These are phyloP conservation scores for Caenorhabditis zanzibari DNA, from an alignment of 2,888 invertebrate genomes.

Conservation along the genomic window DNA sequence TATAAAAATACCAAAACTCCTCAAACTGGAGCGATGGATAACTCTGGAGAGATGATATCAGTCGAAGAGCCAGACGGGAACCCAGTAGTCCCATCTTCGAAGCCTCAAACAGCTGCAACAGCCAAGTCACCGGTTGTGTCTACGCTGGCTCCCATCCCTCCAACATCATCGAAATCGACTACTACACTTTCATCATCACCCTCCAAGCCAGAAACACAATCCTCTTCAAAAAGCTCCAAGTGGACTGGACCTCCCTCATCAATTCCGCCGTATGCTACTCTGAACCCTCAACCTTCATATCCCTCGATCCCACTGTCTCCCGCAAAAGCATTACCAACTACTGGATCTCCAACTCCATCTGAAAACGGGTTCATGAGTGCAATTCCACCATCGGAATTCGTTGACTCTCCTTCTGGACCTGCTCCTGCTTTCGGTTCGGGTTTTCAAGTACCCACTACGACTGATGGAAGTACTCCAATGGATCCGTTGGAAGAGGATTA, in stretches of 20 bases:
- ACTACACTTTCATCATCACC: not conserved
- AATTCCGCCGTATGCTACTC: not conserved
- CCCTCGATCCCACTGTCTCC: constrained; percentile 4
- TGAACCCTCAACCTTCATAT: not conserved
- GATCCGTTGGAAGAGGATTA: constrained; percentile 45
- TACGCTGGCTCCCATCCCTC: not conserved
- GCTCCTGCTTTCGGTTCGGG: constrained; percentile 47
- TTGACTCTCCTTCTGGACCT: constrained; percentile 3
- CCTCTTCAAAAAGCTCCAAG: not conserved
- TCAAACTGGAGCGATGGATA: constrained; percentile 43
- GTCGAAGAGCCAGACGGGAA: constrained; percentile 34
- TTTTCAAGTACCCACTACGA: constrained; percentile 37
- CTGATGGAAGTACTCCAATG: constrained; percentile 53
- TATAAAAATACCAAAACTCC: constrained; percentile 41
- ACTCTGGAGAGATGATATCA: constrained; percentile 55
- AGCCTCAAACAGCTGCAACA: constrained; percentile 5
- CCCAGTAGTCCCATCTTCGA: constrained; percentile 2
- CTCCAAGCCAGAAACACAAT: not conserved
- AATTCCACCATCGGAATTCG: constrained; percentile 40
- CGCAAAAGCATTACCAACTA: not conserved
- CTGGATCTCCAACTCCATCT: constrained; percentile 5
- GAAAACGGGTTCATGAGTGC: constrained; percentile 56
- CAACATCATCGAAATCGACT: not conserved
- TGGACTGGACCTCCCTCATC: not conserved
- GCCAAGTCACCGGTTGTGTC: not conserved